Evolutionary conservation across 2,113 vertebrate species (phyloP), one percentile per base, ranked within the genome.

Genomic region (Labeo catla): DNA sequence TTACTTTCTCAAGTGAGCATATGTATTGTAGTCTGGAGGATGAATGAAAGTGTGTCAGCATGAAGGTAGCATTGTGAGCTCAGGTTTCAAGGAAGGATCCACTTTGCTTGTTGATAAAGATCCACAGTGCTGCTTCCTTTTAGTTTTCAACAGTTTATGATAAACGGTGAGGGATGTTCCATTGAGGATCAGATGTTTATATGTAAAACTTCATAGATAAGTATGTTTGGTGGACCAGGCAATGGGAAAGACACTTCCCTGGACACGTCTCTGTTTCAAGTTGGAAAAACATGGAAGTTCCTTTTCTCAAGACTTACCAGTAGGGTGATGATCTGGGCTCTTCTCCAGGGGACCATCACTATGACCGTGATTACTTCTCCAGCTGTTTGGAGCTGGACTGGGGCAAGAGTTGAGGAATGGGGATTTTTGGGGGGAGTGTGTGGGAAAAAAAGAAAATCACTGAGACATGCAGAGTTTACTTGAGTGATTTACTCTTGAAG

Each of bases 341-440:
- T 61, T 15, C 28, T 86, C 84, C 83, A 57, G 78, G 73, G 28
- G 73, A 78, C 68, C 73, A 80, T 86, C 79, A 68, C 79, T 76
- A 68, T 8, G n/a, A 57, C 47, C 4, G n/a, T 84, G 92, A 94
- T 94, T 90, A 91, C 73, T 94, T 94, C 81, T 90, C 89, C 94
- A 94, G 93, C 93, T 93, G 93, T 66, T 87, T 74, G 83, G 87
- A 89, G 89, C 86, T 91, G 87, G 88, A 88, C 52, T 73, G 0
- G 28, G 88, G 87, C 12, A 7, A 61, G 76, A 83, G 76, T 52
- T 84, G 68, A 83, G 65, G 49, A 80, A 47, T 68, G 84, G 86
- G 89, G 86, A 77, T 81, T 87, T 88, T 34, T 39, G 39, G 86
- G n/a, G 74, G 87, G 77, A 73, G 85, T 85, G 85, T 86, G 87